Conservation (phyloP, 2,797 vertebrate genomes). For the Enteromius anoplus region DNA sequence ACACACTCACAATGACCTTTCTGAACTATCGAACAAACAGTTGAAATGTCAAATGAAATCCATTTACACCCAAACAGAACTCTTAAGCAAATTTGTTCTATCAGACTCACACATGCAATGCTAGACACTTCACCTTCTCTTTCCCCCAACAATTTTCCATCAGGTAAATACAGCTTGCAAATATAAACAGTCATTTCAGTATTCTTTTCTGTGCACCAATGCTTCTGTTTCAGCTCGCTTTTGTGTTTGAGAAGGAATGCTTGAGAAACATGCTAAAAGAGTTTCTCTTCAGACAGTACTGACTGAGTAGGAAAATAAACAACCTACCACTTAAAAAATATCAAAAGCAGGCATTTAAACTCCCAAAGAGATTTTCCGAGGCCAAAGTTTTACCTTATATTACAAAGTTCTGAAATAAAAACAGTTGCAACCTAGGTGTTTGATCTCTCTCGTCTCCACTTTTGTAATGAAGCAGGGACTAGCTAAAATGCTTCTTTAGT, state of each 20-base stretch:
- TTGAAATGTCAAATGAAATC: slow-evolving; percentile 9
- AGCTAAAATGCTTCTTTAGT: slow-evolving; percentile 63
- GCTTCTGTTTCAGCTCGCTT: background rate
- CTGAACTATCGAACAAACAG: background rate
- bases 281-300: background rate
- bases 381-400: background rate
- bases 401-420: background rate
- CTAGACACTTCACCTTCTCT: background rate
- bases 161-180: background rate
- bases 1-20: background rate
- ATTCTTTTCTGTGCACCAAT: slow-evolving; percentile 6
- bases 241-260: background rate
- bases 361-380: background rate
- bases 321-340: background rate
- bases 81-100: background rate
- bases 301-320: background rate
- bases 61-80: slow-evolving; percentile 20
- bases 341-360: background rate
- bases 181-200: background rate
- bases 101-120: slow-evolving; percentile 3
- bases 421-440: background rate
- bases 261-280: background rate
- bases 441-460: slow-evolving; percentile 27
- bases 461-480: slow-evolving; percentile 56
- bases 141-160: background rate